Percentiles rank a stretch among this genome's conserved stretches.
Evolutionary conservation across 2,888 invertebrate genomes (phyloP).

Genomic region (Phyllotreta striolata): DNA sequence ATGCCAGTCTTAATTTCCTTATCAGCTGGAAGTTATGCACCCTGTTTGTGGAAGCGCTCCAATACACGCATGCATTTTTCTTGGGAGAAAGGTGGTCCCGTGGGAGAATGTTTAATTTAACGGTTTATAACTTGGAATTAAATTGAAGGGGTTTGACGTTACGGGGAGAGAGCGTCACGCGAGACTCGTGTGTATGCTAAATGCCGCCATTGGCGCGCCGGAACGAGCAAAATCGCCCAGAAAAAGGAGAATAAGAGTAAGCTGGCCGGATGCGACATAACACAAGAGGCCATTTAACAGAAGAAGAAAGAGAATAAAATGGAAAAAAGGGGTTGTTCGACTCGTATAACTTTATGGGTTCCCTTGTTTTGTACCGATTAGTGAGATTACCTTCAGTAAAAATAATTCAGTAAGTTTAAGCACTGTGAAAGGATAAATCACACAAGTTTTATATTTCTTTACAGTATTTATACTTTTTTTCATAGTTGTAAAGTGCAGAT

Average conservation of each 20-base stretch:
- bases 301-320: too few species aligned
- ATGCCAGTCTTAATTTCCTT: slow-evolving; percentile 7
- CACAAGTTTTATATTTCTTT: too few species aligned
- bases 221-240: background rate
- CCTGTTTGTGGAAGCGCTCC: slow-evolving; percentile 26
- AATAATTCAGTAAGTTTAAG: too few species aligned
- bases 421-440: too few species aligned
- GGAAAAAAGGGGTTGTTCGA: too few species aligned
- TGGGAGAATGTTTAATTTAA: slow-evolving; percentile 56
- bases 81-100: slow-evolving; percentile 25
- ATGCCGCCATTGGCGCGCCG: slow-evolving; percentile 32
- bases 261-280: too few species aligned
- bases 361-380: too few species aligned
- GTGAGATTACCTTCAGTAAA: too few species aligned
- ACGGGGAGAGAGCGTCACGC: slow-evolving; percentile 50
- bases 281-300: too few species aligned
- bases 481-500: too few species aligned
- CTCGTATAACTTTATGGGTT: too few species aligned
- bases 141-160: slow-evolving; percentile 53
- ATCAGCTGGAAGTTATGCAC: slow-evolving; percentile 47
- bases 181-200: slow-evolving; percentile 57
- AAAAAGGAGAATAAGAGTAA: background rate
- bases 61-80: slow-evolving; percentile 34
- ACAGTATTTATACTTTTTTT: too few species aligned
- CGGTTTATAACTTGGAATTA: slow-evolving; percentile 61